A percentile compares a stretch with the other conserved stretches of the same genome.
phyloP scores from a whole-genome alignment of 2,113 vertebrate genomes.

The Pongo pygmaeus region DNA sequence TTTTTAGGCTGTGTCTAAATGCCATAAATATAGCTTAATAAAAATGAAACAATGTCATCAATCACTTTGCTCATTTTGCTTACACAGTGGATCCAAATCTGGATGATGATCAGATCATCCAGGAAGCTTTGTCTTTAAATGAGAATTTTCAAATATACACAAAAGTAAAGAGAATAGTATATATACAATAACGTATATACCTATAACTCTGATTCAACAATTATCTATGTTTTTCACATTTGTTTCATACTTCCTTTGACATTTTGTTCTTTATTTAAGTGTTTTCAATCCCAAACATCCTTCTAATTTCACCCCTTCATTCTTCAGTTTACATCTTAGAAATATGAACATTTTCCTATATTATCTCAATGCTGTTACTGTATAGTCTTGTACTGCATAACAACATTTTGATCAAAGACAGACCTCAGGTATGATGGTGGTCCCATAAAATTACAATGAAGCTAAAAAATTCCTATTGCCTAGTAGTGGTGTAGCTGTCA shows the following conservation, averaged over 20 bases:
- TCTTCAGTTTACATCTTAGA: conserved; percentile 28
- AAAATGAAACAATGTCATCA: neutral
- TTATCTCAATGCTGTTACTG: neutral
- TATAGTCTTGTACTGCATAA: neutral
- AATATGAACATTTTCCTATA: neutral
- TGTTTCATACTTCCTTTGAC: conserved; percentile 17
- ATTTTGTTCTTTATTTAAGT: conserved; percentile 18
- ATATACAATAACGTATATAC: neutral
- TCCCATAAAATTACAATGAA: neutral
- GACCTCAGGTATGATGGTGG: neutral
- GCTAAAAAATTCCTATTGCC: neutral
- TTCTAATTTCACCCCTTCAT: neutral
- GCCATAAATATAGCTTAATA: neutral
- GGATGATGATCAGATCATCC: neutral
- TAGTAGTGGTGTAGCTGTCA: neutral
- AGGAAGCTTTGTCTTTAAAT: conserved; percentile 3
- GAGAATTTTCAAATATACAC: conserved; percentile 35
- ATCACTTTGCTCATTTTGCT: conserved; percentile 10
- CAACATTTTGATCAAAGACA: neutral
- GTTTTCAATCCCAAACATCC: neutral
- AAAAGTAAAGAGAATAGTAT: neutral
- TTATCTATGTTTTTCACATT: conserved; percentile 23
- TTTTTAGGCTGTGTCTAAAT: neutral
- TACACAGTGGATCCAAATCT: neutral
- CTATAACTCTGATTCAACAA: neutral